Conservation (phyloP, 2,113 vertebrate genomes). For the Otus sunia region DNA sequence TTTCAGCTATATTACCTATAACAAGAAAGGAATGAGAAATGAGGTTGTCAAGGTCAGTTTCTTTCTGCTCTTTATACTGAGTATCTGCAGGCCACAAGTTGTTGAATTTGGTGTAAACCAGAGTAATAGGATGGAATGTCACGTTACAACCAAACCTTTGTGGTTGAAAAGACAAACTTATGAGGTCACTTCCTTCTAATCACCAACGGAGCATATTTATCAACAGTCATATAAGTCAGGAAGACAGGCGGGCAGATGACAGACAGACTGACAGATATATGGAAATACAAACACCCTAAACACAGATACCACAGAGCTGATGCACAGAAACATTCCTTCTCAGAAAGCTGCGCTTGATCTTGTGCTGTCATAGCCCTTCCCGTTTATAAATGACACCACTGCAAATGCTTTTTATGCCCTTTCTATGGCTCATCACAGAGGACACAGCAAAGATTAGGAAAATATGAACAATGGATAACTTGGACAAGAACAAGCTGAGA, state of each 20-base stretch:
- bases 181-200: slow-evolving; percentile 77
- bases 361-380: background rate
- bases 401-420: background rate
- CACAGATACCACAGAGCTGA: background rate
- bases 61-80: slow-evolving; percentile 77
- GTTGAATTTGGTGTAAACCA: slow-evolving; percentile 77
- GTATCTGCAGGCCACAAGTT: slow-evolving; percentile 78
- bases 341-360: background rate
- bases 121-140: slow-evolving; percentile 65
- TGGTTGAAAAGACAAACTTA: slow-evolving; percentile 60
- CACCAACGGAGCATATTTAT: slow-evolving; percentile 24
- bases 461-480: background rate
- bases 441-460: background rate
- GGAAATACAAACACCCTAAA: slow-evolving; percentile 30
- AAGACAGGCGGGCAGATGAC: slow-evolving; percentile 33
- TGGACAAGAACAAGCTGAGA: background rate
- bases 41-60: slow-evolving; percentile 81
- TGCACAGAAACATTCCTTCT: background rate
- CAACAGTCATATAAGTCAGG: background rate
- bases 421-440: background rate
- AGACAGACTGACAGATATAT: slow-evolving; percentile 56
- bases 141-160: slow-evolving; percentile 69
- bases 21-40: slow-evolving; percentile 85
- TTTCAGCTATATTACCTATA: slow-evolving; percentile 84
- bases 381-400: background rate